phyloP scores from a whole-genome alignment of 2,888 invertebrate genomes.

The Megalurothrips usitatus region DNA sequence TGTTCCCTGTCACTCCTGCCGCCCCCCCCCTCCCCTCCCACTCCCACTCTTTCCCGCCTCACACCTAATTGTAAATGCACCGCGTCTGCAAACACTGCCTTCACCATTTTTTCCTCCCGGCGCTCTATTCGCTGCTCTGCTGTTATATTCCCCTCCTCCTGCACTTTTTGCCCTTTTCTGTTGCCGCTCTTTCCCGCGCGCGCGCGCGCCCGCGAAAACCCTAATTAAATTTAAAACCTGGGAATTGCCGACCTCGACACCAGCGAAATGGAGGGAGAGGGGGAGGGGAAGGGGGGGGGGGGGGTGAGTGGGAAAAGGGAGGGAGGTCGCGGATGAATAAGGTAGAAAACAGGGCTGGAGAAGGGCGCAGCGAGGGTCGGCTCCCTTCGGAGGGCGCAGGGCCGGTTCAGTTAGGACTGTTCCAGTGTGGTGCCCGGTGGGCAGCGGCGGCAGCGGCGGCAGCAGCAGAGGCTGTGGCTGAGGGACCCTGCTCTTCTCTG shows the following conservation, averaged over 20 bases:
- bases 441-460: too few relatives aligned
- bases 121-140: neutral
- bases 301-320: neutral
- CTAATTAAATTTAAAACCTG: slow-evolving; percentile 23
- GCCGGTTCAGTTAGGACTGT: too few relatives aligned
- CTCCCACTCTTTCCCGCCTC: neutral
- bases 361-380: too few relatives aligned
- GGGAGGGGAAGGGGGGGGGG: neutral
- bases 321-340: neutral
- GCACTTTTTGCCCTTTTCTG: neutral
- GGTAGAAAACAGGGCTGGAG: neutral
- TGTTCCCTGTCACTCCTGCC: neutral
- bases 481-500: too few relatives aligned
- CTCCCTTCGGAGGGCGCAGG: too few relatives aligned
- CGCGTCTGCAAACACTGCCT: slow-evolving; percentile 1
- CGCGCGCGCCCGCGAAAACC: slow-evolving; percentile 4
- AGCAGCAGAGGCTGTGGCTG: too few relatives aligned
- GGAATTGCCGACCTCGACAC: neutral
- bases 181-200: neutral
- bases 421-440: too few relatives aligned
- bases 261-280: neutral
- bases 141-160: neutral
- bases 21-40: neutral
- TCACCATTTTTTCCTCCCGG: neutral
- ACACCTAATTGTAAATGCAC: neutral